Conservation (phyloP, 2,113 vertebrate species). For the Poeciliopsis prolifica region DNA sequence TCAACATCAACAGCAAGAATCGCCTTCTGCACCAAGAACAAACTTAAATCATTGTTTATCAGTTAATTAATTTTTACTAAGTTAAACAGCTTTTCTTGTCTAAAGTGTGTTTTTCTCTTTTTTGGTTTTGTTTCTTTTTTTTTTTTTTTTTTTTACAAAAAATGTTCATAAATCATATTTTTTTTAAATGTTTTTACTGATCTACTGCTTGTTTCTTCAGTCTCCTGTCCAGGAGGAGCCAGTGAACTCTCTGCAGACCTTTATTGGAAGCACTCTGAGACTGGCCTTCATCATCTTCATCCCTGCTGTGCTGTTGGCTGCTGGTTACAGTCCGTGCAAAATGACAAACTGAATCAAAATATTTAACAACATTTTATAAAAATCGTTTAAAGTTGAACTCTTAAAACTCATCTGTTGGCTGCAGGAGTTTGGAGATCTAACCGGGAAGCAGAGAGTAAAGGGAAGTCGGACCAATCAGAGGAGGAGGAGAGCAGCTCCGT, state of each 20-base stretch:
- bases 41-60: too few relatives aligned
- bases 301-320: constrained; percentile 39
- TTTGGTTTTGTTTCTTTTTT: not conserved
- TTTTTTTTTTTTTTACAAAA: not conserved
- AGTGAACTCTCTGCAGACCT: constrained; percentile 14
- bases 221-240: constrained; percentile 7
- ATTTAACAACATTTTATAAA: not conserved
- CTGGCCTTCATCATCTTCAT: constrained; percentile 55
- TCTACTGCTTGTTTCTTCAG: constrained; percentile 13
- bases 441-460: not conserved
- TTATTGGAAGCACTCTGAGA: constrained; percentile 53
- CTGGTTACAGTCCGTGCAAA: constrained; percentile 40
- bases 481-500: not conserved
- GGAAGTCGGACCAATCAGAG: not conserved
- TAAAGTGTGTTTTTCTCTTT: not conserved
- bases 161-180: not conserved
- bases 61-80: too few relatives aligned
- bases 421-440: constrained; percentile 12
- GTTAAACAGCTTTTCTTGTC: too few relatives aligned
- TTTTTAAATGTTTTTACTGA: not conserved
- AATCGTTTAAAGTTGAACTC: not conserved
- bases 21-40: not conserved
- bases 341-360: constrained; percentile 1
- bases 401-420: not conserved
- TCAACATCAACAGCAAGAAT: not conserved